phyloP scores from a whole-genome alignment of 2,113 vertebrate genomes.

The Stegostoma tigrinum region DNA sequence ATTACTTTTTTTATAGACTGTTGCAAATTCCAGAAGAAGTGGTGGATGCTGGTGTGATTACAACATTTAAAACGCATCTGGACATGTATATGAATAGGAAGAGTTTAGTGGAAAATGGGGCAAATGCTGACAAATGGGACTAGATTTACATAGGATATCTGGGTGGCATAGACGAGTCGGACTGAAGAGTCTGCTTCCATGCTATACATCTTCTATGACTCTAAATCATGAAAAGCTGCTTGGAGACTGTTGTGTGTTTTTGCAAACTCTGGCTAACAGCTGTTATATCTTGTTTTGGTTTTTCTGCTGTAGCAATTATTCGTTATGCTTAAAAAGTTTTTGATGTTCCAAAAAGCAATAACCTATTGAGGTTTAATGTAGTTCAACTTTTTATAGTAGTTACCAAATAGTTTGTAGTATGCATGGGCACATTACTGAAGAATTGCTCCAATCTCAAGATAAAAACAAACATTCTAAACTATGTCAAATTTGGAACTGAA shows the following conservation, averaged over 20 bases:
- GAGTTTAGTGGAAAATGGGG: too few relatives aligned
- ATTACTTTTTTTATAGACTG: too few relatives aligned
- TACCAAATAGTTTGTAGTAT: not conserved
- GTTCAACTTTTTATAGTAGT: not conserved
- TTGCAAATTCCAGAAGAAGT: too few relatives aligned
- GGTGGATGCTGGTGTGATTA: too few relatives aligned
- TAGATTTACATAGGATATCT: too few relatives aligned
- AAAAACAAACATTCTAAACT: not conserved
- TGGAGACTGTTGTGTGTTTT: not conserved
- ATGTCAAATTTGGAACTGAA: not conserved
- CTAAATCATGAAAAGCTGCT: not conserved
- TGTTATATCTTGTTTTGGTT: not conserved
- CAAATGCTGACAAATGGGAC: too few relatives aligned
- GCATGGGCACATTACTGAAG: not conserved
- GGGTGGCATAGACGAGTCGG: too few relatives aligned
- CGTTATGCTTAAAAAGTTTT: not conserved
- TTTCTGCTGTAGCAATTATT: not conserved
- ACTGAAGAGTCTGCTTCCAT: too few relatives aligned
- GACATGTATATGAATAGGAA: too few relatives aligned
- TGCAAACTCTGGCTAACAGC: not conserved
- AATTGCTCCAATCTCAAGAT: not conserved
- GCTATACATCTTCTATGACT: too few relatives aligned
- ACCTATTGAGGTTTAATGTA: not conserved
- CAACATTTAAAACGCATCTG: too few relatives aligned
- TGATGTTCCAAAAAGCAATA: not conserved